Evolutionary conservation across 2,113 vertebrate genomes (phyloP).

Genomic region (Antidorcas marsupialis): DNA sequence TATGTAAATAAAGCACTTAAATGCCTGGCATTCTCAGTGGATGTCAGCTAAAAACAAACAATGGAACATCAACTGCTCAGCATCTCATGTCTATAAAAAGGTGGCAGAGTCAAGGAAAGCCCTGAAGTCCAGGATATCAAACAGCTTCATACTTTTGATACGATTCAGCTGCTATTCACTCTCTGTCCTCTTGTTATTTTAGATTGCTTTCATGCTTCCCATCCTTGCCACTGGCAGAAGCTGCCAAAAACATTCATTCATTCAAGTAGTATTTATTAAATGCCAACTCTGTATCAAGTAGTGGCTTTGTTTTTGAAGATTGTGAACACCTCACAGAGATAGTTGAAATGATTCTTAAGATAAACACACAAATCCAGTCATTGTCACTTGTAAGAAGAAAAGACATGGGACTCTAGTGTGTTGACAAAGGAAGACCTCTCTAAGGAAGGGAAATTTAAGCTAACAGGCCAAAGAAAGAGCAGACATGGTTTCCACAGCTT

Average conservation of each 20-base stretch:
- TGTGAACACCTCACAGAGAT: background rate
- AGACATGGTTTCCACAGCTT: background rate
- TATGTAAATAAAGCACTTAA: background rate
- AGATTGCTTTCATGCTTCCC: background rate
- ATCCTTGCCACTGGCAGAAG: background rate
- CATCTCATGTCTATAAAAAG: background rate
- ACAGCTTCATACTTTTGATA: background rate
- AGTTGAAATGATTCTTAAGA: background rate
- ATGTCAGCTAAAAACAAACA: background rate
- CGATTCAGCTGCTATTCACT: background rate
- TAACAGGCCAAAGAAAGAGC: background rate
- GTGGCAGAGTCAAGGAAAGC: background rate
- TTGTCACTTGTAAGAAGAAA: background rate
- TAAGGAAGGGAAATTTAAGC: background rate
- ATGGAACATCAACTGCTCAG: background rate
- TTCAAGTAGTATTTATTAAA: background rate
- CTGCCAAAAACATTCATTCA: background rate
- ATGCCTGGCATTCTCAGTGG: background rate
- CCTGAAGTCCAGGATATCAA: background rate
- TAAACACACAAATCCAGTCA: background rate
- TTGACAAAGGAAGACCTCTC: background rate
- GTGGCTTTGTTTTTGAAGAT: background rate
- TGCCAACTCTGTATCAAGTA: background rate
- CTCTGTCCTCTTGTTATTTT: background rate
- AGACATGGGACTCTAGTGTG: background rate